Percentiles rank a stretch among this genome's conserved stretches.
Conservation (phyloP, 2,797 vertebrate species). For the Erethizon dorsatum region DNA sequence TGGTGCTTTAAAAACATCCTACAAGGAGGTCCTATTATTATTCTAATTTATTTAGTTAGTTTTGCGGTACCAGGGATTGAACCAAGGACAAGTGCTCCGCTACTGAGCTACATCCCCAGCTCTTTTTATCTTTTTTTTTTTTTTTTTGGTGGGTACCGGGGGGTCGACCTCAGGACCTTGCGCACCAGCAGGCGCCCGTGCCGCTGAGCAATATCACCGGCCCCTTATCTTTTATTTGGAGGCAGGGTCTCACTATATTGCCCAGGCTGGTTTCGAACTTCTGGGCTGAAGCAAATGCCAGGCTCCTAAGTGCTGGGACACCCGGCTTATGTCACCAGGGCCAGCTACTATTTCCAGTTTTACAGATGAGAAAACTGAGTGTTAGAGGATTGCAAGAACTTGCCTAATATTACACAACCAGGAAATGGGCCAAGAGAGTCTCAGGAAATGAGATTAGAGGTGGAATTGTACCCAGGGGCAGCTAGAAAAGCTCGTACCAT, state of each 20-base stretch:
- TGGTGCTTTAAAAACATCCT: background rate
- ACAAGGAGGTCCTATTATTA: background rate
- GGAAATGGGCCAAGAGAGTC: background rate
- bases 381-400: background rate
- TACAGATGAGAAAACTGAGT: conserved; percentile 28
- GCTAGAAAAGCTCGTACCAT: accelerated
- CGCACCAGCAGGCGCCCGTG: no score
- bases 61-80: no score
- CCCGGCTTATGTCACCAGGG: no score
- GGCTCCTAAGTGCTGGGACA: background rate
- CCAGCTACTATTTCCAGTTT: background rate
- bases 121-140: background rate
- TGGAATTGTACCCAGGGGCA: background rate
- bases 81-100: background rate
- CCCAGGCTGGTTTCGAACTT: background rate
- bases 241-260: background rate
- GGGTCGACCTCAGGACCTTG: no score
- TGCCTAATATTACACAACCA: background rate
- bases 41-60: background rate
- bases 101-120: background rate
- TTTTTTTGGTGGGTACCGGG: no score
- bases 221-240: background rate
- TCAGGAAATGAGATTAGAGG: background rate
- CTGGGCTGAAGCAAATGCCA: background rate
- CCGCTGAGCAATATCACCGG: no score